phyloP scores from a whole-genome alignment of 37 sponge, comb jelly and placozoan genomes.

The Oopsacas minuta region DNA sequence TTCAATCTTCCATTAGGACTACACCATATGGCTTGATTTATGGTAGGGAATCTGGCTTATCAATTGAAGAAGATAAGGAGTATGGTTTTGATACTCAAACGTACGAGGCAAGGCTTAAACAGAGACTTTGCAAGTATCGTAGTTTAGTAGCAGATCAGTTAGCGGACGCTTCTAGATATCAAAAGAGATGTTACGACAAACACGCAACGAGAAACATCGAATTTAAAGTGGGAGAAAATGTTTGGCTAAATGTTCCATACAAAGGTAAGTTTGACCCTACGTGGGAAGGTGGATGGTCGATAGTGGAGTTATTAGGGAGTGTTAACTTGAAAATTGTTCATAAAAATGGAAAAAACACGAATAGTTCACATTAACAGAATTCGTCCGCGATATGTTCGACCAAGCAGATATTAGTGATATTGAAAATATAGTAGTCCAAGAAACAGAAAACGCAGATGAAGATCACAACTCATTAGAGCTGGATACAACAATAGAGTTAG shows the following conservation, averaged over 20 bases:
- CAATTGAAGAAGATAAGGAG: not conserved
- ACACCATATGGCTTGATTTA: slow-evolving; percentile 21
- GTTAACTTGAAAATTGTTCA: not conserved
- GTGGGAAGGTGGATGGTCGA: not conserved
- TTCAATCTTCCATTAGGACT: slow-evolving; percentile 11
- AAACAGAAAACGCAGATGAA: too few species aligned
- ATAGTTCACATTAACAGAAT: not conserved
- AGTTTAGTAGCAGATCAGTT: not conserved
- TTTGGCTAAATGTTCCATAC: not conserved
- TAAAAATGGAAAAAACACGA: not conserved
- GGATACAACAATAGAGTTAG: too few species aligned
- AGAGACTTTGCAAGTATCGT: not conserved
- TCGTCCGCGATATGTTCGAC: not conserved
- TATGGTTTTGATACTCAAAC: not conserved
- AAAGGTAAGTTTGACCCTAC: not conserved
- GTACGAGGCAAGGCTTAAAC: not conserved
- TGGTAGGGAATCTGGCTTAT: slow-evolving; percentile 18
- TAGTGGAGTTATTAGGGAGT: not conserved
- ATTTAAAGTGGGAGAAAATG: not conserved
- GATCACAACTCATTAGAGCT: too few species aligned
- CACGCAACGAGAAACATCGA: not conserved
- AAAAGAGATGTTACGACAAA: not conserved
- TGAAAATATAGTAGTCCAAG: not conserved
- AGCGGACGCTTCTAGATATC: not conserved
- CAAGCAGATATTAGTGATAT: not conserved